These are phyloP conservation scores for Eupleurogrammus muticus DNA, from an alignment of 2,797 vertebrate genomes.

Conservation along the genomic window DNA sequence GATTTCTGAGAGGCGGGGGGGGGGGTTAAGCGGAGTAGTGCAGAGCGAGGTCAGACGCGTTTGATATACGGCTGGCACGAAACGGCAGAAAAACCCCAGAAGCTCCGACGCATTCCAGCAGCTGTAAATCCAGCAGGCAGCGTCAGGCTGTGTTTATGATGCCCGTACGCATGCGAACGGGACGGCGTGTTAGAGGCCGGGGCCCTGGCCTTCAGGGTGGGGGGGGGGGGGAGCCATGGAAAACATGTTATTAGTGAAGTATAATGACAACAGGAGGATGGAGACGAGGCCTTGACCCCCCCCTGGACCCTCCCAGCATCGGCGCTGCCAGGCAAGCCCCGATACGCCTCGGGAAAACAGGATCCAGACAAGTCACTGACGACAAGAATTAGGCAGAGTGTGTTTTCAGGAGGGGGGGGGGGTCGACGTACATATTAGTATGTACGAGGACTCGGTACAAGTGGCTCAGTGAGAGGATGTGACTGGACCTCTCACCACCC, in stretches of 20 bases:
- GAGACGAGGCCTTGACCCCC: slow-evolving; percentile 62
- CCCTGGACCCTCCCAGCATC: slow-evolving; percentile 57
- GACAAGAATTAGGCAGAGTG: slow-evolving; percentile 19
- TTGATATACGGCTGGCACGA: slow-evolving; percentile 11
- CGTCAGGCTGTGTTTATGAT: slow-evolving; percentile 31
- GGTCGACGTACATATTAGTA: too few species aligned
- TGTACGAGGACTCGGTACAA: not conserved
- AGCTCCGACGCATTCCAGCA: slow-evolving; percentile 36
- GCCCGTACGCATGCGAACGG: slow-evolving; percentile 15
- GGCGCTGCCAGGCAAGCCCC: slow-evolving; percentile 40
- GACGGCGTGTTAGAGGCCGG: not conserved
- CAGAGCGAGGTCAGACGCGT: slow-evolving; percentile 9
- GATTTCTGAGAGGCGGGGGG: too few species aligned
- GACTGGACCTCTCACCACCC: slow-evolving; percentile 55
- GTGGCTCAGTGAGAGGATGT: slow-evolving; percentile 32
- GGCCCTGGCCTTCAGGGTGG: slow-evolving; percentile 30
- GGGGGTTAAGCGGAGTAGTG: not conserved
- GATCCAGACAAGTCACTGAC: slow-evolving; percentile 32
- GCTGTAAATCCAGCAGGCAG: slow-evolving; percentile 22
- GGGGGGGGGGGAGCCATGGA: slow-evolving; percentile 28
- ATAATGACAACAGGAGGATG: slow-evolving; percentile 41
- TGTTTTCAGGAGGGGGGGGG: too few species aligned
- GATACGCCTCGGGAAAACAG: slow-evolving; percentile 25
- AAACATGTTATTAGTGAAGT: slow-evolving; percentile 49
- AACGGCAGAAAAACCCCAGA: not conserved